These are phyloP conservation scores for Mesorhabditis spiculigera DNA, from an alignment of 2,888 invertebrate genomes.

Conservation along the genomic window DNA sequence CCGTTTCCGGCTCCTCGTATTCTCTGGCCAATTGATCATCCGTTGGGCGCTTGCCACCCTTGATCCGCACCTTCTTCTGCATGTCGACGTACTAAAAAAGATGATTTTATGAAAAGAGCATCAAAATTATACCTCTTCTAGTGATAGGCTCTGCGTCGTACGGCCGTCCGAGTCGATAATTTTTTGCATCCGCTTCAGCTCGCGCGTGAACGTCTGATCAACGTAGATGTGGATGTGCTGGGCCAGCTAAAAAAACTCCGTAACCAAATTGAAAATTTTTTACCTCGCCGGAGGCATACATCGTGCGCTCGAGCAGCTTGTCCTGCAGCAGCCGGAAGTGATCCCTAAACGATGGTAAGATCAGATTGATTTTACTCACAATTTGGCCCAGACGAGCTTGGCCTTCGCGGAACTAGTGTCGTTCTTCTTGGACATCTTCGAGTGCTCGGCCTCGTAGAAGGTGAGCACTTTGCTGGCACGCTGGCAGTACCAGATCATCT, in stretches of 20 bases:
- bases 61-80: too few species aligned
- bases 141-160: too few species aligned
- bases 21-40: too few species aligned
- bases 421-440: not conserved
- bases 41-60: too few species aligned
- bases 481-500: not conserved
- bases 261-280: not conserved
- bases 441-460: not conserved
- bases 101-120: too few species aligned
- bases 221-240: not conserved
- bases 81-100: too few species aligned
- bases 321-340: not conserved
- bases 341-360: not conserved
- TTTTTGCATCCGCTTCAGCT: conserved; percentile 1
- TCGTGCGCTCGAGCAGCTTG: not conserved
- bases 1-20: too few species aligned
- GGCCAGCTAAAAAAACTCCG: not conserved
- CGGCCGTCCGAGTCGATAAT: not conserved
- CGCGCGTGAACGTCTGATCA: not conserved
- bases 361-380: not conserved
- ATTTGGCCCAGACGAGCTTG: not conserved
- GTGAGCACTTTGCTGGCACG: not conserved
- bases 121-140: too few species aligned
- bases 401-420: not conserved
- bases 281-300: not conserved